Percentiles rank a stretch among this genome's conserved stretches.
phyloP scores from a whole-genome alignment of 2,888 invertebrate species.

The Bombyx huttoni region DNA sequence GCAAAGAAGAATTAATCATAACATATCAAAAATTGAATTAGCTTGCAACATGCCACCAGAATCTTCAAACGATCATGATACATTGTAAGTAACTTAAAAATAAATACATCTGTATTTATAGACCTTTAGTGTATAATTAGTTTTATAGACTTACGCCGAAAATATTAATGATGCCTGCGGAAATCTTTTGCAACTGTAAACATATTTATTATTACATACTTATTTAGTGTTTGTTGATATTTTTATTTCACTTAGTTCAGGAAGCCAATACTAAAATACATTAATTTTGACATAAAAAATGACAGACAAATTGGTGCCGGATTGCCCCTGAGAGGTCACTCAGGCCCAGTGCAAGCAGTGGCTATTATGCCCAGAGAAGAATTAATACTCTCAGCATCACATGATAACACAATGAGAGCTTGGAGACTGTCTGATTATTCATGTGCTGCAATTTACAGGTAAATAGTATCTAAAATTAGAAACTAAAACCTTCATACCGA shows the following conservation, averaged over 20 bases:
- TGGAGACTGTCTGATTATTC: constrained; percentile 81
- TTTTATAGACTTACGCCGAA: too few species aligned
- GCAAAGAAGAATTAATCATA: constrained; percentile 44
- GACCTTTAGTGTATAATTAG: too few species aligned
- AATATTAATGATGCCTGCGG: too few species aligned
- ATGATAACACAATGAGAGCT: constrained; percentile 83
- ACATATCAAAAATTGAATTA: constrained; percentile 61
- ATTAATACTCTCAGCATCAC: constrained; percentile 81
- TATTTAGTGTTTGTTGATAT: too few species aligned
- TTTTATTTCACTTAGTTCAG: background rate
- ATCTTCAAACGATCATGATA: constrained; percentile 46
- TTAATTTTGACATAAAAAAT: constrained; percentile 2
- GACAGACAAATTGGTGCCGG: constrained; percentile 73
- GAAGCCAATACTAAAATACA: background rate
- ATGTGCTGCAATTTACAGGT: constrained; percentile 80
- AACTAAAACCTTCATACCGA: too few species aligned
- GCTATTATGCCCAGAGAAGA: constrained; percentile 72
- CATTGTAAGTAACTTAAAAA: constrained; percentile 43
- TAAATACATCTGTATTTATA: too few species aligned
- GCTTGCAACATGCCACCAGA: constrained; percentile 67
- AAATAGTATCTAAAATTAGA: constrained; percentile 2
- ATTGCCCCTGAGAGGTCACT: constrained; percentile 79
- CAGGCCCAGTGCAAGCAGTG: constrained; percentile 79
- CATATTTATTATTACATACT: too few species aligned
- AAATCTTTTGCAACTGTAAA: too few species aligned